These are phyloP conservation scores for Drosophila ironensis DNA, from an alignment of 1,140 invertebrate species.

Conservation along the genomic window DNA sequence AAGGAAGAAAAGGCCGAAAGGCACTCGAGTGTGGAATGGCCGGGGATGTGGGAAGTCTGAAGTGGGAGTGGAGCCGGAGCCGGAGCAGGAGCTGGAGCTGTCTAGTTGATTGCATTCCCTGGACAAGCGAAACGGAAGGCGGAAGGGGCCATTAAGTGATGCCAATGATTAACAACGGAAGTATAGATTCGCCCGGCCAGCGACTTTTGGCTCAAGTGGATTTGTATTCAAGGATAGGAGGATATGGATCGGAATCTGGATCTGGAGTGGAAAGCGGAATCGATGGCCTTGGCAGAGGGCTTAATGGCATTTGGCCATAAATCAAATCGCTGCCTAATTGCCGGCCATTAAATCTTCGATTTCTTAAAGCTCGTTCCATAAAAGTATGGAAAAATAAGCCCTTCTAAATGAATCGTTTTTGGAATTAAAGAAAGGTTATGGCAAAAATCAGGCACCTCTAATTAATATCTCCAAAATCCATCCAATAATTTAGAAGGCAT, in stretches of 20 bases:
- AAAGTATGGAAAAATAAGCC: background rate
- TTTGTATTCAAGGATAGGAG: background rate
- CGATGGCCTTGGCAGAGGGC: conserved; percentile 51
- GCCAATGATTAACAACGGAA: conserved; percentile 82
- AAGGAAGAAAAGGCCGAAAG: background rate
- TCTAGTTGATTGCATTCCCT: conserved; percentile 49
- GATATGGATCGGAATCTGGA: background rate
- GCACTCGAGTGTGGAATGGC: conserved; percentile 30
- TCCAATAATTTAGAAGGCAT: no score
- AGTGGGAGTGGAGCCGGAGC: background rate
- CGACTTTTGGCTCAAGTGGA: no score
- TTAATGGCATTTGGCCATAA: conserved; percentile 78
- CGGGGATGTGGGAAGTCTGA: background rate
- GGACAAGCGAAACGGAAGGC: conserved; percentile 19
- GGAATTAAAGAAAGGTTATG: no score
- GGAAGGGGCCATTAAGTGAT: conserved; percentile 82
- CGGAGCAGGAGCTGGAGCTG: conserved; percentile 13
- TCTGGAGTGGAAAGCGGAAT: conserved; percentile 21
- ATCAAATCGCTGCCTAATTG: conserved; percentile 62
- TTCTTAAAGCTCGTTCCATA: background rate
- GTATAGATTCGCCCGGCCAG: conserved; percentile 77
- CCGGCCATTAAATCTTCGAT: background rate
- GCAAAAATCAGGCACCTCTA: no score
- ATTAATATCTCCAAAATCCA: no score
- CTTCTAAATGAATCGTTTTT: no score